These are phyloP conservation scores for Ernsta delagoae DNA, from an alignment of 2,888 invertebrate genomes.

Conservation along the genomic window DNA sequence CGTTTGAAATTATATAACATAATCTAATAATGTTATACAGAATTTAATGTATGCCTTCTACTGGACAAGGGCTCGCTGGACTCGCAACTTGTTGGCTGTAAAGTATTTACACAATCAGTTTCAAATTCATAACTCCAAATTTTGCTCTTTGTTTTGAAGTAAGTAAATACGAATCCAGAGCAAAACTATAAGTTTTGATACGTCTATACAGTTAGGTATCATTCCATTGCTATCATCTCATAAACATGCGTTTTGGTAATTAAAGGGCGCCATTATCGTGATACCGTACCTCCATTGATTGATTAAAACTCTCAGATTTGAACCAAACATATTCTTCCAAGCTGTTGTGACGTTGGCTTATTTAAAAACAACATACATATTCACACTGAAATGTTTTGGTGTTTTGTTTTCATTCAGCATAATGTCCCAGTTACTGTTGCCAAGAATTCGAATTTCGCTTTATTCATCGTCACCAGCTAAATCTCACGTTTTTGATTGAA, in stretches of 20 bases:
- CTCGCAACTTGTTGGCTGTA: conserved; percentile 1
- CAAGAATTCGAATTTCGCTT: conserved; percentile 28
- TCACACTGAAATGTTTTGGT: conserved; percentile 3
- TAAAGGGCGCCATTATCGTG: neutral
- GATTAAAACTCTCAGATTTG: neutral
- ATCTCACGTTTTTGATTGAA: conserved; percentile 2
- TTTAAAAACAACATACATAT: conserved; percentile 1
- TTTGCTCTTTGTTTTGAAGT: neutral
- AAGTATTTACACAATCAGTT: neutral
- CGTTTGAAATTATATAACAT: conserved; percentile 37
- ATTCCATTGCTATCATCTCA: neutral
- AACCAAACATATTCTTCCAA: neutral
- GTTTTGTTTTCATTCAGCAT: conserved; percentile 11
- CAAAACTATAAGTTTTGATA: neutral
- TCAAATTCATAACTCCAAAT: neutral
- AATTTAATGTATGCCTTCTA: neutral
- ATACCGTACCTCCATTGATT: neutral
- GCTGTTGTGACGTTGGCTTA: conserved; percentile 14
- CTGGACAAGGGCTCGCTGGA: conserved; percentile 2
- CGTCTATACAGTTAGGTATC: neutral
- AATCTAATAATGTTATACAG: conserved; percentile 8
- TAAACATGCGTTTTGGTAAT: neutral
- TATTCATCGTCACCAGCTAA: conserved; percentile 28
- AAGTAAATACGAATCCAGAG: neutral
- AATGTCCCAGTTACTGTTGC: conserved; percentile 20